A percentile compares a stretch with the other conserved stretches of the same genome.
Conservation (phyloP, 1,140 invertebrate species). For the Nasonia vitripennis region DNA sequence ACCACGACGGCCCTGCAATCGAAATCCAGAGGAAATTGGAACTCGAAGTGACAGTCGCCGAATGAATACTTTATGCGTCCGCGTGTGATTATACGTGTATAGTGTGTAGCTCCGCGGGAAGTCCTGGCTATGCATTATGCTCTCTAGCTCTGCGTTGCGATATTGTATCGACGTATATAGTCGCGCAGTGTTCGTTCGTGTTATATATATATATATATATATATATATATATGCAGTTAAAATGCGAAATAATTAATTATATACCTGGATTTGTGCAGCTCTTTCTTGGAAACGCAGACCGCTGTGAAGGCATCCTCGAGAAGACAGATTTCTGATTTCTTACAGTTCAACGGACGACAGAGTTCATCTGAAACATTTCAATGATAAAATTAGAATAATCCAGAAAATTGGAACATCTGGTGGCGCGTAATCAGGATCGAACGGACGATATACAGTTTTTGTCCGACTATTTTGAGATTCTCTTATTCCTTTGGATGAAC, state of each 20-base stretch:
- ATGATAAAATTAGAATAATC: background rate
- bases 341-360: constrained; percentile 90
- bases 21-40: constrained; percentile 40
- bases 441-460: no score
- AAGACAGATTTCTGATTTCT: constrained; percentile 90
- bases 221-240: no score
- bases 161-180: no score
- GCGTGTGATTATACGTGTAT: no score
- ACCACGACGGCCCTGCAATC: constrained; percentile 80
- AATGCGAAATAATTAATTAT: no score
- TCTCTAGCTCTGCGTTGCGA: no score
- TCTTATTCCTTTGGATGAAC: no score
- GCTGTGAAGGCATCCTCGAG: constrained; percentile 90
- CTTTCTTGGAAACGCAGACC: constrained; percentile 90
- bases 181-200: no score
- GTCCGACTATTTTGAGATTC: no score
- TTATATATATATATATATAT: no score
- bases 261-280: constrained; percentile 88
- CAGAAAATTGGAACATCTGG: no score
- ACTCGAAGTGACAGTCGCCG: background rate
- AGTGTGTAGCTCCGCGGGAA: background rate
- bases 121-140: background rate
- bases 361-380: constrained; percentile 83
- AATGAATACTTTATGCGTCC: background rate
- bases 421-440: no score